Evolutionary conservation across 2,797 vertebrate species (phyloP).

Genomic region (Poecilia velifera): DNA sequence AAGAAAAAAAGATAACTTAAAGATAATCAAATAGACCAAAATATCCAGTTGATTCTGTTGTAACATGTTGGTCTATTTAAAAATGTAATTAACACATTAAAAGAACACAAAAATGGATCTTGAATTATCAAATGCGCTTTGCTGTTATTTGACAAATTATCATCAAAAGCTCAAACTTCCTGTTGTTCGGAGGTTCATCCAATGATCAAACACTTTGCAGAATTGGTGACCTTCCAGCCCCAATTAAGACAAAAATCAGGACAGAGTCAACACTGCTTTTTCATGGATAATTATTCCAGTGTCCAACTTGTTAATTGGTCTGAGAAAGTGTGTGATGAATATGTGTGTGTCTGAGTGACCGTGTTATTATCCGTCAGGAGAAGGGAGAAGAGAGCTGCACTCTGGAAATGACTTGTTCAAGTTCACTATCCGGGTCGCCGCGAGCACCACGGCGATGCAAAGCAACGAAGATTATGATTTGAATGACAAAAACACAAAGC

Average conservation of each 20-base stretch:
- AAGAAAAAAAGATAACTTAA: not conserved
- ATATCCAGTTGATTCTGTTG: not conserved
- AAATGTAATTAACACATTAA: not conserved
- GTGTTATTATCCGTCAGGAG: constrained; percentile 45
- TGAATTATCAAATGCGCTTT: not conserved
- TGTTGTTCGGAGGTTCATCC: constrained; percentile 3
- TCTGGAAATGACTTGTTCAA: constrained; percentile 35
- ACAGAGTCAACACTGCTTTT: constrained; percentile 31
- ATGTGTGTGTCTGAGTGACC: constrained; percentile 21
- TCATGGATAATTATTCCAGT: constrained; percentile 49
- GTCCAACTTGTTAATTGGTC: constrained; percentile 67
- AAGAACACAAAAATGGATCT: not conserved
- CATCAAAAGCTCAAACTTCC: not conserved
- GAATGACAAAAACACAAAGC: constrained; percentile 61
- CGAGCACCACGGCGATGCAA: constrained; percentile 52
- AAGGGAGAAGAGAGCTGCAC: constrained; percentile 30
- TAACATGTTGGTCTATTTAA: not conserved
- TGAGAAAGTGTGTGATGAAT: constrained; percentile 57
- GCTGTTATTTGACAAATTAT: not conserved
- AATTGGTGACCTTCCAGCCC: constrained; percentile 18
- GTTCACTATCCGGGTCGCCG: constrained; percentile 37
- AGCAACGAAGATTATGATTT: constrained; percentile 66
- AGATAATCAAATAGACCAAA: not conserved
- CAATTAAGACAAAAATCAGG: constrained; percentile 22
- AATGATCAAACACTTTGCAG: constrained; percentile 26